Evolutionary conservation across 2,797 vertebrate species (phyloP), one percentile per base, ranked within the genome.

Genomic region (Cuculus canorus): DNA sequence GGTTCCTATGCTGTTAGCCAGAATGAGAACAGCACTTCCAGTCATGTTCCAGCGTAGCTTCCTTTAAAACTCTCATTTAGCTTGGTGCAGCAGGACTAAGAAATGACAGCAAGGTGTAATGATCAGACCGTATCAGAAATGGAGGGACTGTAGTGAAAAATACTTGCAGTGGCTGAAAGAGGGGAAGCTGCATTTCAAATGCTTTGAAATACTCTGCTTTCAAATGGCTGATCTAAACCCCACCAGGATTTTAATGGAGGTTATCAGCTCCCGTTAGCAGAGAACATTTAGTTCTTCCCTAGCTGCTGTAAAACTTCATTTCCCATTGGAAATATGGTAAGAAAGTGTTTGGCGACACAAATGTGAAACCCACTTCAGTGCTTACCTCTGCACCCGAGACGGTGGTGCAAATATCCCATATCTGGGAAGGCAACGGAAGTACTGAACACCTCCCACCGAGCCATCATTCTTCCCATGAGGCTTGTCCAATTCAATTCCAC

Each of bases 391-490:
- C 30, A 99, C 99, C 59, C 99, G 98, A 64, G 99, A 99, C 0
- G 99, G 99, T 41, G 99, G 99, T 63, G 99, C 99, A 92, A 99
- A 99, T 82, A 99, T 98, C 9, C 99, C 99, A 0, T 99, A 98
- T 97, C 99, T 99, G 30, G 98, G 98, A 48, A 98, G 98, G 83
- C 99, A 99, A 78, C 96, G 98, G 96, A 99, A 99, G 97, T 99
- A 99, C 90, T 98, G 98, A 82, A 99, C 97, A 6, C 99, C 99
- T 90, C 98, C 98, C 69, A 99, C 99, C 0, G 99, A 99, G 14
- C 99, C 99, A 9, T 99, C 98, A 1, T 99, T 99, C 98, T 99
- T 99, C 81, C 99, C 99, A 0, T 98, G 99, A 32, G 99, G 99
- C 84, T 99, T 99, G 96, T 99, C 99, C 96, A 99, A 96, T 93